phyloP scores from a whole-genome alignment of 2,888 invertebrate genomes.

The Heliconius cydno region DNA sequence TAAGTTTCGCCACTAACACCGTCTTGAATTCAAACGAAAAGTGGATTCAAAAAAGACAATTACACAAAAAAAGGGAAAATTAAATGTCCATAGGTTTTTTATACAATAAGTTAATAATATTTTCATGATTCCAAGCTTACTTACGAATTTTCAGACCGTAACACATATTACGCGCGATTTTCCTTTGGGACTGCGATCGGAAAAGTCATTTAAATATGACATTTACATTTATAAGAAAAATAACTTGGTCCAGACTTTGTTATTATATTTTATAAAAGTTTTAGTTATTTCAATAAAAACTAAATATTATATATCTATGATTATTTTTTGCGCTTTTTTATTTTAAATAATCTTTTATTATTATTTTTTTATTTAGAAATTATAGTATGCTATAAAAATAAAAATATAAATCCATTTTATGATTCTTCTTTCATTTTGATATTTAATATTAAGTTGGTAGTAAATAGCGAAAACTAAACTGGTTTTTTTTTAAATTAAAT shows the following conservation, averaged over 20 bases:
- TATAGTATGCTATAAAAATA: too few species aligned
- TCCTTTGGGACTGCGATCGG: constrained; percentile 10
- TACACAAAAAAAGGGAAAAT: background rate
- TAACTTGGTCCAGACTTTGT: background rate
- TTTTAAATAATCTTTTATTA: background rate
- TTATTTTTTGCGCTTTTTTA: too few species aligned
- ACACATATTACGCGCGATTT: constrained; percentile 22
- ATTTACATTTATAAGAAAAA: constrained; percentile 23
- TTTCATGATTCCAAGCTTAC: background rate
- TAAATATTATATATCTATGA: background rate
- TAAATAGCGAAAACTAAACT: background rate
- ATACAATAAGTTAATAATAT: too few species aligned
- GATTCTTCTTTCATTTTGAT: too few species aligned
- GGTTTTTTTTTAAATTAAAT: too few species aligned
- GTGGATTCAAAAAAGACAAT: too few species aligned
- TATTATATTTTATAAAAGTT: background rate
- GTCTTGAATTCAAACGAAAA: too few species aligned
- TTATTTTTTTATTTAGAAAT: background rate
- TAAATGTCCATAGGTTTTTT: background rate
- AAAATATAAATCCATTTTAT: too few species aligned
- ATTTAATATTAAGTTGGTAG: background rate
- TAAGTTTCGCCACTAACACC: too few species aligned
- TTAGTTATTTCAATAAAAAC: background rate
- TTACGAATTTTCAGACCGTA: constrained; percentile 11
- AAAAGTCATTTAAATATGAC: constrained; percentile 24